phyloP scores from a whole-genome alignment of 23 tunicate genomes.

The Ascidia mentula region DNA sequence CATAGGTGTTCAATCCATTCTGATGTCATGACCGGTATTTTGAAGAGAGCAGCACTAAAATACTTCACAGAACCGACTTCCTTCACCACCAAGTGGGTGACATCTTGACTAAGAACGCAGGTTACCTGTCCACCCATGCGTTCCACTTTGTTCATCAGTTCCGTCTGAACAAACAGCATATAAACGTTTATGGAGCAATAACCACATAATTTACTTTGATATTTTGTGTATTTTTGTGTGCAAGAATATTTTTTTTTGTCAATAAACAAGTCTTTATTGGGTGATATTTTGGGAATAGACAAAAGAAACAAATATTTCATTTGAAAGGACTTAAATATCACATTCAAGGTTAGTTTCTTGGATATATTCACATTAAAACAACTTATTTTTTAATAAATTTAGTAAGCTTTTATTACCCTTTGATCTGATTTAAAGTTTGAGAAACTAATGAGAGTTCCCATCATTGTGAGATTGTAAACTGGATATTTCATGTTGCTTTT shows the following conservation, averaged over 20 bases:
- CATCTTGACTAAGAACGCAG: constrained; percentile 37
- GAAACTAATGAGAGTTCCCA: constrained; percentile 60
- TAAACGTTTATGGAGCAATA: too few species aligned
- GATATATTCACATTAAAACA: too few species aligned
- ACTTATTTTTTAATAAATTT: too few species aligned
- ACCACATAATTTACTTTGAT: too few species aligned
- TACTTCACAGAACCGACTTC: constrained; percentile 90
- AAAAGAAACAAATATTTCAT: too few species aligned
- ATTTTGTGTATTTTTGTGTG: too few species aligned
- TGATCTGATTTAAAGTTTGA: constrained; percentile 64
- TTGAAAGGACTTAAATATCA: too few species aligned
- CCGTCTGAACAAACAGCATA: not conserved
- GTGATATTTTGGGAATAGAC: too few species aligned
- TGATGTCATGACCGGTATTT: constrained; percentile 73
- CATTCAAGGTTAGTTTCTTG: too few species aligned
- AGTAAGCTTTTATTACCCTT: too few species aligned
- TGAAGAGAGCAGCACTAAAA: constrained; percentile 61
- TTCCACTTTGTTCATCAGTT: constrained; percentile 46
- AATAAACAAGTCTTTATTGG: too few species aligned
- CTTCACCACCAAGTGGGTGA: constrained; percentile 77
- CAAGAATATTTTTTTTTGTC: too few species aligned
- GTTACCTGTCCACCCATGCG: constrained; percentile 83
- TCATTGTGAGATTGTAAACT: constrained; percentile 65
- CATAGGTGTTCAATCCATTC: constrained; percentile 87
- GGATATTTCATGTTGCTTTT: constrained; percentile 56